Percentiles rank a stretch among this genome's conserved stretches.
Conservation (phyloP, 2,113 vertebrate species). For the Proteles cristata region DNA sequence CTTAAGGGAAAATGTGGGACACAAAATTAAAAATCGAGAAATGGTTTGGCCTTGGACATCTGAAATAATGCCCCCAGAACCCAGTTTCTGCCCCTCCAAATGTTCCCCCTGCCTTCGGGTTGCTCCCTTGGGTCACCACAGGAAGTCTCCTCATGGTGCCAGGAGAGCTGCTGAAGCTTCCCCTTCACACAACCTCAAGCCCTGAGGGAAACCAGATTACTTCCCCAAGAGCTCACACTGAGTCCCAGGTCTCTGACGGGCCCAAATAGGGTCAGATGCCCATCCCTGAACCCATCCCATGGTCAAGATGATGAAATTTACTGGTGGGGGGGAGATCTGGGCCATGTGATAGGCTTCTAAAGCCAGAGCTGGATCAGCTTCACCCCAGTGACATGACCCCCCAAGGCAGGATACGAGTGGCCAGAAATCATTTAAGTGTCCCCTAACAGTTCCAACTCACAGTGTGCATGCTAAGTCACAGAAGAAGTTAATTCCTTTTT, state of each 20-base stretch:
- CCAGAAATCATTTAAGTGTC: background rate
- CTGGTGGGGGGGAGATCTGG: background rate
- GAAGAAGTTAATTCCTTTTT: background rate
- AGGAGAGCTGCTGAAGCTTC: background rate
- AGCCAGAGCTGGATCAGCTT: background rate
- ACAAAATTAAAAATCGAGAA: conserved; percentile 9
- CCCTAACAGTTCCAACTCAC: no score
- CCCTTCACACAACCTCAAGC: background rate
- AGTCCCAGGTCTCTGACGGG: background rate
- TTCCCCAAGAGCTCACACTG: background rate
- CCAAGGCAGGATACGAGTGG: background rate
- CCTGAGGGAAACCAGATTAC: background rate
- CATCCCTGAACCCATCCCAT: background rate
- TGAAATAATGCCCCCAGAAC: background rate
- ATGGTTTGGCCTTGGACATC: background rate
- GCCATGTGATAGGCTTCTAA: background rate
- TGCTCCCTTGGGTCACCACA: background rate
- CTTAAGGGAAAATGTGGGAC: background rate
- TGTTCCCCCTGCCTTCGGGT: background rate
- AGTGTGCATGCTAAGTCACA: background rate
- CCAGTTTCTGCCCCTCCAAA: background rate
- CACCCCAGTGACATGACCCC: background rate
- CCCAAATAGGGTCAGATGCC: background rate
- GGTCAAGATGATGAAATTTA: background rate
- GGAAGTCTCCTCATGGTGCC: background rate